Evolutionary conservation across 2,797 vertebrate species (phyloP), one percentile per base, ranked within the genome.

Genomic region (Threskiornis aethiopicus): DNA sequence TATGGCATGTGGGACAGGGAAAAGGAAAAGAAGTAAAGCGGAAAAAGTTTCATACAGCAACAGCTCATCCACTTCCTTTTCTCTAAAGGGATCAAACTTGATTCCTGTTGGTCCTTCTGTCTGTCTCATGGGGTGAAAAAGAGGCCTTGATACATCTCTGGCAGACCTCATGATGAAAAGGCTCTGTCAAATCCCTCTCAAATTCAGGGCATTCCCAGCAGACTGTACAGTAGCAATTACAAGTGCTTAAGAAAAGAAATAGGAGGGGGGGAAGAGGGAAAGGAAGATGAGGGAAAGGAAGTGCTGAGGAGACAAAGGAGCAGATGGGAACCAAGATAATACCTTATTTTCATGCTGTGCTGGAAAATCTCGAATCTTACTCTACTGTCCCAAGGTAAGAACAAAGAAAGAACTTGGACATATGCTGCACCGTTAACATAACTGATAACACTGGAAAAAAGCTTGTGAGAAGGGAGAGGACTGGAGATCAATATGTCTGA

Each of bases 401-500:
- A 62, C 1, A 54, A 58, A 55, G 61, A n/a, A 57, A 55, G 2
- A 4, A 44, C 11, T 77, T 42, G 9, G 1, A 51, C 0, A 5
- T 42, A 44, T 13, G 13, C 17, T 61, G 16, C 17, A 67, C 80
- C 2, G 1, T 64, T 85, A 85, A 33, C 10, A 25, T 21, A 31
- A 84, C n/a, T 15, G 13, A 10, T 62, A 85, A 85, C 11, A 37
- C 11, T 37, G n/a, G 14, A 24, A 51, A 80, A 67, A 81, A 52
- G 2, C 22, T 41, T 41, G 11, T 51, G 51, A 72, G 39, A 10
- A 44, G 5, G 28, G 15, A 89, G 11, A 54, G 24, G 10, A 17
- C 35, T 31, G 33, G 26, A 79, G 4, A 28, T 2, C 17, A 35
- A 14, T 8, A n/a, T 9, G n/a, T 13, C 47, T 21, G 4, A 70